These are phyloP conservation scores for Leucosticte australis DNA, from an alignment of 2,113 vertebrate genomes.

Conservation along the genomic window DNA sequence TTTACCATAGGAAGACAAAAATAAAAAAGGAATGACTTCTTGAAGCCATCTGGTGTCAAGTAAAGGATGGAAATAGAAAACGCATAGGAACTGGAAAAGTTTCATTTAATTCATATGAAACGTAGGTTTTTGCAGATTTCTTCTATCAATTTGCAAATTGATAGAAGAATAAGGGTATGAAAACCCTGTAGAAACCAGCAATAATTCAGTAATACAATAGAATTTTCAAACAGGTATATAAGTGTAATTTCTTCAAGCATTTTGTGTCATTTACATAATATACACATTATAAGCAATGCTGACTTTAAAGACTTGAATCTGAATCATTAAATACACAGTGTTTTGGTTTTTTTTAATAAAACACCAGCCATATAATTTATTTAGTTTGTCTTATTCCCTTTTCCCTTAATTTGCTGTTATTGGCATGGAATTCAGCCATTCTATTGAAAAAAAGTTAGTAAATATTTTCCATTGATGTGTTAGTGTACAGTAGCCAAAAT, in stretches of 20 bases:
- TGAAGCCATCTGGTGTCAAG: background rate
- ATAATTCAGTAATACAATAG: background rate
- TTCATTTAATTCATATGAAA: background rate
- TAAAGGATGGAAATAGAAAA: background rate
- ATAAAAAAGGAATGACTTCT: background rate
- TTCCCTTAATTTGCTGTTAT: background rate
- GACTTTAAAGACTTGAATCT: background rate
- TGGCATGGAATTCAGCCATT: background rate
- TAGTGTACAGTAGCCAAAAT: background rate
- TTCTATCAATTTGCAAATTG: background rate
- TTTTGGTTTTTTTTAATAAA: background rate
- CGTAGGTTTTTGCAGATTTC: background rate
- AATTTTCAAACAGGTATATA: background rate
- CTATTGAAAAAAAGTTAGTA: background rate
- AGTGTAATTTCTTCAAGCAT: background rate
- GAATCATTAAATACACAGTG: background rate
- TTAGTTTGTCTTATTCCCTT: background rate
- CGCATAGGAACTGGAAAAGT: background rate
- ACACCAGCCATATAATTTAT: background rate
- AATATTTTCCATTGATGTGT: background rate
- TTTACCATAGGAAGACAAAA: background rate
- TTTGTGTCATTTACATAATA: background rate
- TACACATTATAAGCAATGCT: background rate
- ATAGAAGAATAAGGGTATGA: background rate
- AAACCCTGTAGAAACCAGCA: background rate